Percentiles rank a stretch among this genome's conserved stretches.
phyloP scores from a whole-genome alignment of 2,888 invertebrate species.

The Ischnura elegans region DNA sequence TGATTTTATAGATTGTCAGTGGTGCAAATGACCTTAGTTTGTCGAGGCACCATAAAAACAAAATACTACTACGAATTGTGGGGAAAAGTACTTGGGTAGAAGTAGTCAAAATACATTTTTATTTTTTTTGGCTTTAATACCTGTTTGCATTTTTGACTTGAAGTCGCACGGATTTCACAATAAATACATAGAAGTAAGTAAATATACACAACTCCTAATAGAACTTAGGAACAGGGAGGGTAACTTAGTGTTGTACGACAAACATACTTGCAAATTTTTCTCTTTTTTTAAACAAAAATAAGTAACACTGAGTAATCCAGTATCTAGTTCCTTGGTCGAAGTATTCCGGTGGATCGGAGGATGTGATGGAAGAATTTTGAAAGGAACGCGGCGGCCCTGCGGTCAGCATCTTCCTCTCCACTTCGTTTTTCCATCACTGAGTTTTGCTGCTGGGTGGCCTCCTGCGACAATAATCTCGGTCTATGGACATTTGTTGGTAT shows the following conservation, averaged over 20 bases:
- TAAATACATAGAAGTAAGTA: slow-evolving; percentile 11
- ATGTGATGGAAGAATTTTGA: slow-evolving; percentile 23
- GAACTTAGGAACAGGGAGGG: not conserved
- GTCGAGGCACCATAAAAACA: not conserved
- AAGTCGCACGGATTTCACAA: not conserved
- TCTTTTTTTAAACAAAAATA: not conserved
- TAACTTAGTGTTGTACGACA: not conserved
- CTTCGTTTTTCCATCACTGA: not conserved
- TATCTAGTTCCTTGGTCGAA: slow-evolving; percentile 5
- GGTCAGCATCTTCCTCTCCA: not conserved
- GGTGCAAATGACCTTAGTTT: not conserved
- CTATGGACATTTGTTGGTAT: not conserved
- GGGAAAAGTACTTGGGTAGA: too few relatives aligned
- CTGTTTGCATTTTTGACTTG: not conserved
- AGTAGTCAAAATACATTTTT: too few relatives aligned
- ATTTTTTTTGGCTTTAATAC: not conserved
- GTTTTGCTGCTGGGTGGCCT: not conserved
- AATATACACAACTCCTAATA: not conserved
- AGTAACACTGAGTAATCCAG: not conserved
- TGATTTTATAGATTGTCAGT: not conserved
- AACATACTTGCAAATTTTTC: not conserved
- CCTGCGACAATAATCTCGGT: not conserved
- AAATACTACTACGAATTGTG: not conserved
- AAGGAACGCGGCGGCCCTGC: not conserved
- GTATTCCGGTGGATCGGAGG: not conserved